Evolutionary conservation across 2,797 vertebrate genomes (phyloP).

Genomic region (Lepilemur ruficaudatus): DNA sequence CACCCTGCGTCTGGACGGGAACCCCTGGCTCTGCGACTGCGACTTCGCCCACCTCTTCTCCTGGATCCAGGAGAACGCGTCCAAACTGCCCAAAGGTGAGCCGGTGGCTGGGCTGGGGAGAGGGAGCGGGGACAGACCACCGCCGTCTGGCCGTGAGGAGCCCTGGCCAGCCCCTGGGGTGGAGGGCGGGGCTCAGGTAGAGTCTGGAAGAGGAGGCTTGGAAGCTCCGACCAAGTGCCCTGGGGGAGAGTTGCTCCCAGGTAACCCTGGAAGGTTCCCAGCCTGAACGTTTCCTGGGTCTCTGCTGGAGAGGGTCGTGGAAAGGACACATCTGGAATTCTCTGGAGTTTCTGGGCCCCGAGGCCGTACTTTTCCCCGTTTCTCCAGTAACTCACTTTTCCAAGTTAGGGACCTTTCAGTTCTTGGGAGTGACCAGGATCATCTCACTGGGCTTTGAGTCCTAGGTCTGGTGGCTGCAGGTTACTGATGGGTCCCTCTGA

Average conservation of each 20-base stretch:
- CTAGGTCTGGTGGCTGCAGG: background rate
- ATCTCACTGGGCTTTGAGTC: background rate
- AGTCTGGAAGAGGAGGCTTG: background rate
- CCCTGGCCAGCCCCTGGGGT: background rate
- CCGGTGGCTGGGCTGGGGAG: rapidly evolving
- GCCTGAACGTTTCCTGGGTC: background rate
- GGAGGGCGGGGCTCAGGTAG: background rate
- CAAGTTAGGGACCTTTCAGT: background rate
- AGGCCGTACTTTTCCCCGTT: background rate
- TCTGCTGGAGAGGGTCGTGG: background rate
- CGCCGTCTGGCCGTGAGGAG: background rate
- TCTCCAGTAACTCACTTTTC: background rate
- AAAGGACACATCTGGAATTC: background rate
- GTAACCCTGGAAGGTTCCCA: background rate
- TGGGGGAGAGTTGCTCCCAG: rapidly evolving
- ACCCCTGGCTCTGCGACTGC: slow-evolving; percentile 98
- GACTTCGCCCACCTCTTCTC: slow-evolving; percentile 95
- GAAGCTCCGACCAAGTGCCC: too few relatives aligned
- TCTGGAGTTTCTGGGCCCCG: background rate
- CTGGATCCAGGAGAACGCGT: slow-evolving; percentile 95
- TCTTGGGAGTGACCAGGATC: background rate
- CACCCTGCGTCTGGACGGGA: slow-evolving; percentile 94
- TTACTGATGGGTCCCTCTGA: background rate
- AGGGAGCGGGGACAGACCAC: background rate
- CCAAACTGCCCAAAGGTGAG: slow-evolving; percentile 97